Conservation (phyloP, 2,113 vertebrate genomes). For the Ochotona curzoniae region DNA sequence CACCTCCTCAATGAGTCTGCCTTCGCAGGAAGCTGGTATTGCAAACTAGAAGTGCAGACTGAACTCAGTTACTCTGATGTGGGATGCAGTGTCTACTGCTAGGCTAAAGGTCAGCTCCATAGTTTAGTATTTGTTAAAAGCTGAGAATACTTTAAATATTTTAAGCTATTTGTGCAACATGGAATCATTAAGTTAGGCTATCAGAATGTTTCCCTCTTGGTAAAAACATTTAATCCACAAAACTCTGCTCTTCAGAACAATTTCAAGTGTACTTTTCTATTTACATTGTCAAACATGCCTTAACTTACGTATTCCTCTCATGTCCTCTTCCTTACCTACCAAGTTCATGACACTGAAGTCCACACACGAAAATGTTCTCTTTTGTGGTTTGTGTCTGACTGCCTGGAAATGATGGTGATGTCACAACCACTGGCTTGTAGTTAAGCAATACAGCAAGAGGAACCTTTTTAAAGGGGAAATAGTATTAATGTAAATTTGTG, state of each 20-base stretch:
- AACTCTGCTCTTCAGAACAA: conserved; percentile 12
- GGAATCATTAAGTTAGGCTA: conserved; percentile 40
- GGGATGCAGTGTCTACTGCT: no score
- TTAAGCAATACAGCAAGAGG: conserved; percentile 76
- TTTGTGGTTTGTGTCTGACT: conserved; percentile 51
- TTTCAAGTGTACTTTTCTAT: conserved; percentile 33
- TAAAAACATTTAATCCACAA: conserved; percentile 15
- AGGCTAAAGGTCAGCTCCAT: background rate
- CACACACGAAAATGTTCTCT: conserved; percentile 58
- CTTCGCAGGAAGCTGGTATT: no score
- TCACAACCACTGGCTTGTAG: conserved; percentile 64
- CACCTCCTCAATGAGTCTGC: no score
- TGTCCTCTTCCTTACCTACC: conserved; percentile 26
- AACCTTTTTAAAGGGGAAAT: conserved; percentile 75
- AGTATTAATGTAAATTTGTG: background rate
- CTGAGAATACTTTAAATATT: conserved; percentile 10
- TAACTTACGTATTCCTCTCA: background rate
- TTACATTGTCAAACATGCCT: conserved; percentile 59
- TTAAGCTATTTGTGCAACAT: background rate
- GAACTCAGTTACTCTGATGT: no score
- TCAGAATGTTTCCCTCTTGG: background rate
- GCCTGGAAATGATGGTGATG: conserved; percentile 70
- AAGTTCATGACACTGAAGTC: conserved; percentile 20
- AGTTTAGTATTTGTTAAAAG: background rate
- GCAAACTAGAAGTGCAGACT: no score